Evolutionary conservation across 2,888 invertebrate genomes (phyloP).

Genomic region (Cyrtodaria siliqua): DNA sequence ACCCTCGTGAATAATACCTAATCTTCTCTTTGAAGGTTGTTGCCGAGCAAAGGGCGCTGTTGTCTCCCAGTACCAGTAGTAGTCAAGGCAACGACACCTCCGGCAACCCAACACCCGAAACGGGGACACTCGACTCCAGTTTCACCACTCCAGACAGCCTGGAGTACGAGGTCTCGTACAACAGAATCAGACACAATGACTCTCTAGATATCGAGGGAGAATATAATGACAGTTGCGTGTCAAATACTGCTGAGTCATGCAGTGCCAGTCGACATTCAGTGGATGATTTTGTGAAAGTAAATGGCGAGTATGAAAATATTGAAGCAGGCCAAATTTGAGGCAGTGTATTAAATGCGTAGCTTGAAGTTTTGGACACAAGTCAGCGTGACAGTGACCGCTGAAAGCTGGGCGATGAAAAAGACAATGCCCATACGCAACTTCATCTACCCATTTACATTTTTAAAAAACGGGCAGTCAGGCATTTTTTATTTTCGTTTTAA

Average conservation of each 20-base stretch:
- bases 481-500: conserved; percentile 1
- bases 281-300: no score
- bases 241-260: not conserved
- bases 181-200: not conserved
- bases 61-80: conserved; percentile 40
- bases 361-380: no score
- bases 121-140: conserved; percentile 20
- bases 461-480: conserved; percentile 4
- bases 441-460: conserved; percentile 1
- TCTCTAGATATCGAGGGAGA: not conserved
- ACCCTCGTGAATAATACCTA: no score
- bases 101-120: conserved; percentile 16
- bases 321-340: no score
- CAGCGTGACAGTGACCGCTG: not conserved
- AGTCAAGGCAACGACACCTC: conserved; percentile 36
- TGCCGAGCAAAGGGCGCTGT: conserved; percentile 34
- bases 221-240: not conserved
- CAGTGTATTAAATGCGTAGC: no score
- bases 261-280: no score
- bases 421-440: not conserved
- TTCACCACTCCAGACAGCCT: conserved; percentile 17
- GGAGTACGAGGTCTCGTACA: not conserved
- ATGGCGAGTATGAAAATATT: no score
- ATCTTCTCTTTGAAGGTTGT: not conserved
- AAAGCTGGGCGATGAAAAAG: not conserved